phyloP scores from a whole-genome alignment of 2,888 invertebrate genomes.

The Ornithoptera priamus region DNA sequence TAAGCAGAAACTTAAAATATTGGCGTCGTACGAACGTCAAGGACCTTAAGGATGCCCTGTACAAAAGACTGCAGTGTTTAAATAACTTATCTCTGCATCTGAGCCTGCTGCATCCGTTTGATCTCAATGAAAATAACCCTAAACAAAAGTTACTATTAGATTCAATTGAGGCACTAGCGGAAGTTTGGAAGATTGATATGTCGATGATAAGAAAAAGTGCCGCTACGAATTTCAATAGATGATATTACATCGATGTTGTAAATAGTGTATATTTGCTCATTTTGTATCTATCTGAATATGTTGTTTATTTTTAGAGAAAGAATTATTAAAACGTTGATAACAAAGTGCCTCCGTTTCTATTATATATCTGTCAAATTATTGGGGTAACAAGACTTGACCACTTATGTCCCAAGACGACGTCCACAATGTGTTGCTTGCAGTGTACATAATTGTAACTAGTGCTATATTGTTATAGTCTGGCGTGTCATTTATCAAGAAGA shows the following conservation, averaged over 20 bases:
- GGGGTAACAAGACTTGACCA: too few relatives aligned
- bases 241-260: constrained; percentile 57
- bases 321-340: constrained; percentile 58
- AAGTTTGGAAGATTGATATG: constrained; percentile 60
- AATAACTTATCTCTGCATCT: constrained; percentile 62
- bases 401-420: too few relatives aligned
- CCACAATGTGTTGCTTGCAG: too few relatives aligned
- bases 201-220: constrained; percentile 54
- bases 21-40: constrained; percentile 68
- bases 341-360: constrained; percentile 30
- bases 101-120: constrained; percentile 58
- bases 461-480: too few relatives aligned
- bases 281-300: constrained; percentile 55
- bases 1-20: constrained; percentile 74
- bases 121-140: constrained; percentile 51
- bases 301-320: constrained; percentile 67
- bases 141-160: constrained; percentile 49
- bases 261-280: constrained; percentile 72
- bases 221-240: constrained; percentile 41
- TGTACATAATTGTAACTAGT: too few relatives aligned
- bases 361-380: too few relatives aligned
- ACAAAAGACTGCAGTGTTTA: constrained; percentile 63
- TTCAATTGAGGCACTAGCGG: constrained; percentile 54
- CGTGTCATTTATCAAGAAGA: too few relatives aligned
- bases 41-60: constrained; percentile 56